A percentile compares a stretch with the other conserved stretches of the same genome.
Conservation (phyloP, 2,113 vertebrate genomes). For the Dendrocopos noguchii region DNA sequence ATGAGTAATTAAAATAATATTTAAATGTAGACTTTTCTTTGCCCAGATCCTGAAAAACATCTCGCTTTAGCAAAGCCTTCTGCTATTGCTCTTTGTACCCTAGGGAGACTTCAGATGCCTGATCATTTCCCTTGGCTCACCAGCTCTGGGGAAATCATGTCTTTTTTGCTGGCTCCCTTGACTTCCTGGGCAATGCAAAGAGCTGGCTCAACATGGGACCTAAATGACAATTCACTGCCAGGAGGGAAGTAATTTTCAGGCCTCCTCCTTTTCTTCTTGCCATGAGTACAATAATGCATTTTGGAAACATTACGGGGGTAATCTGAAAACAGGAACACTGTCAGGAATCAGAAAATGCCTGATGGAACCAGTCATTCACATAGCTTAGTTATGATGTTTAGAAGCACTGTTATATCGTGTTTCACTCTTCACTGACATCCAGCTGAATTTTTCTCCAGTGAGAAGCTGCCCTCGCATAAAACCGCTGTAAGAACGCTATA, state of each 20-base stretch:
- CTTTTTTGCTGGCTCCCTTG: constrained; percentile 53
- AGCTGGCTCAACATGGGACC: constrained; percentile 18
- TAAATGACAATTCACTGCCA: constrained; percentile 51
- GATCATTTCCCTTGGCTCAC: constrained; percentile 45
- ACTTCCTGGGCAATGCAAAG: constrained; percentile 38
- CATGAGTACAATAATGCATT: constrained; percentile 35
- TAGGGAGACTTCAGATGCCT: constrained; percentile 25
- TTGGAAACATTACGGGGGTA: constrained; percentile 49
- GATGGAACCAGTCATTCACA: constrained; percentile 12
- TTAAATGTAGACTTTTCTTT: constrained; percentile 50
- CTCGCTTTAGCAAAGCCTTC: constrained; percentile 39
- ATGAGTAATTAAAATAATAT: constrained; percentile 30
- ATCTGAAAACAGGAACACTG: constrained; percentile 46
- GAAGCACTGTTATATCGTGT: constrained; percentile 12
- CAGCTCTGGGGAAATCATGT: constrained; percentile 53
- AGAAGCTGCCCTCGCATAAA: not conserved
- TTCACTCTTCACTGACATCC: constrained; percentile 30
- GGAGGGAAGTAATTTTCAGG: constrained; percentile 57
- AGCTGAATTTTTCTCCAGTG: constrained; percentile 11
- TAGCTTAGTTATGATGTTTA: constrained; percentile 3
- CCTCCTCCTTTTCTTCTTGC: constrained; percentile 43
- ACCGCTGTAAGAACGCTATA: not conserved
- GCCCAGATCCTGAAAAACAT: constrained; percentile 2
- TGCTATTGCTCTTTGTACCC: constrained; percentile 48
- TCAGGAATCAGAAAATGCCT: constrained; percentile 42